Evolutionary conservation across 1,140 invertebrate genomes (phyloP), one percentile per base, ranked within the genome.

Genomic region (Lucilia cuprina): DNA sequence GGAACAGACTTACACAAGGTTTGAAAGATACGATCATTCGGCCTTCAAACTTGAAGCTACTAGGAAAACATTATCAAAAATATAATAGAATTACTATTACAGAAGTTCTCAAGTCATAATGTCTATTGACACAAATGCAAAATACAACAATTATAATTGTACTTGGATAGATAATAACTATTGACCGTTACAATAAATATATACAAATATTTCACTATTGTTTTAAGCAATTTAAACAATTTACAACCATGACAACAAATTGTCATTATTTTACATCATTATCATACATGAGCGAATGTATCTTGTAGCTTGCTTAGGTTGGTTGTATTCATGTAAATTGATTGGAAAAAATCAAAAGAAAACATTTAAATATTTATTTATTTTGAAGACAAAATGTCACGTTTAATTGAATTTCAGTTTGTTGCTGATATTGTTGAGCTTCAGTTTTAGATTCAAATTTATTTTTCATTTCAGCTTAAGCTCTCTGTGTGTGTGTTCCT

Each of bases 351-450:
- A 70, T 70, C 65, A 21, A 25, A 12, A 70, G 65, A 70, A 60
- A 70, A 70, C 65, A 70, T 70, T 70, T 70, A 70, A 19, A 19
- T 70, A 70, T 70, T 19, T 70, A 70, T 70, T 70, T 19, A 21
- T 70, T 70, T 21, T 21, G n/a, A 70, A 60, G 65, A 70, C 65
- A 70, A 21, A 84, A 84, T 84, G 83, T 84, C 83, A 84, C 50
- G 77, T 84, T 84, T 84, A 84, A 84, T 84, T 84, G 83, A 84
- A 84, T 84, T 80, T 70, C 47, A 10, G 50, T 55, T 49, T 55
- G 50, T 55, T 55, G 50, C 12, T 55, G 50, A 8, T 55, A 5
- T 12, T n/a, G 10, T 60, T 60, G 14, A 60, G 55, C 55, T 60
- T 14, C 17, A n/a, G 55, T 60, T 60, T 60, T 0, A n/a, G 17